These are phyloP conservation scores for Arctocebus calabarensis DNA, from an alignment of 2,797 vertebrate genomes.

Conservation along the genomic window DNA sequence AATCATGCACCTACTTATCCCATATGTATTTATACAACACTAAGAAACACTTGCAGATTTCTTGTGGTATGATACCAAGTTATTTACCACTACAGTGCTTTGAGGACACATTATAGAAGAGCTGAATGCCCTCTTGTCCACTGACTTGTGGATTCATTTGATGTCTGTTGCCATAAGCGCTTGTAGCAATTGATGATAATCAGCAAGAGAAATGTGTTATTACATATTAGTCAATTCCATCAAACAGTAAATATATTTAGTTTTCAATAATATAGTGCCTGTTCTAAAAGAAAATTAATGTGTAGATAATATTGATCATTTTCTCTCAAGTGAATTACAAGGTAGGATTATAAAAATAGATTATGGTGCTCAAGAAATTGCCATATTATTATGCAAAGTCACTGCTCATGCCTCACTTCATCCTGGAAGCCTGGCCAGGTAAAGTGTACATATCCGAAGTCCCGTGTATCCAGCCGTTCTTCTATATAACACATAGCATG, in stretches of 20 bases:
- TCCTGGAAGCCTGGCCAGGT: background rate
- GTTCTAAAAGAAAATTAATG: constrained; percentile 39
- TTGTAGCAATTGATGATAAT: constrained; percentile 11
- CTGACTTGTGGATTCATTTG: constrained; percentile 19
- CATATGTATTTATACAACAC: background rate
- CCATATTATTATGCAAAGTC: background rate
- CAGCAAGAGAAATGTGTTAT: constrained; percentile 35
- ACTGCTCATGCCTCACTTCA: background rate
- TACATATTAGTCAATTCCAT: constrained; percentile 4
- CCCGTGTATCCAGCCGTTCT: background rate
- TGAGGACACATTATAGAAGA: background rate
- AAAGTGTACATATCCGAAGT: background rate
- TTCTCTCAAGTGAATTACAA: constrained; percentile 24
- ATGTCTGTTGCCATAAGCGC: background rate
- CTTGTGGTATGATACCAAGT: background rate
- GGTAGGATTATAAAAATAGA: background rate
- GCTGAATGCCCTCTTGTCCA: background rate
- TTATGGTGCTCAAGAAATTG: background rate
- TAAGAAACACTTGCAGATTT: background rate
- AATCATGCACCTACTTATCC: background rate
- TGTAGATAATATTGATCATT: background rate
- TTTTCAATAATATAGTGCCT: background rate
- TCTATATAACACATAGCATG: background rate
- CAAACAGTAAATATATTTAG: background rate
- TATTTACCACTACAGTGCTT: constrained; percentile 1